A percentile compares a stretch with the other conserved stretches of the same genome.
These are phyloP conservation scores for Helicoverpa zea DNA, from an alignment of 1,140 invertebrate genomes.

Conservation along the genomic window DNA sequence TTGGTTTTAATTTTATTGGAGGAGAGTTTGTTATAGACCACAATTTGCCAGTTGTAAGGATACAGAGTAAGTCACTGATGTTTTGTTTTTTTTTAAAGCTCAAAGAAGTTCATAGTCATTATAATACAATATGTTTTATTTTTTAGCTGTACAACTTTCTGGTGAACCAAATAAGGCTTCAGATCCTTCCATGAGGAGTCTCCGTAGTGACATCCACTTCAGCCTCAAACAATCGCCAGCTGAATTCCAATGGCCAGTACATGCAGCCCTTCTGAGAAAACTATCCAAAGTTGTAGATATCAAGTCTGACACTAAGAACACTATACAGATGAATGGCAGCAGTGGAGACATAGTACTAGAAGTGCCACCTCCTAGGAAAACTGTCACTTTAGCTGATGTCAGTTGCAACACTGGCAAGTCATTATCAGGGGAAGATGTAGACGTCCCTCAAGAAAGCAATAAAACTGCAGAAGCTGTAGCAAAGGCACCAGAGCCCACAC, in stretches of 20 bases:
- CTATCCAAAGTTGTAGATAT: slow-evolving; percentile 82
- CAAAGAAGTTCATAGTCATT: no score
- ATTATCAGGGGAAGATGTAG: slow-evolving; percentile 63
- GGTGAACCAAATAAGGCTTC: slow-evolving; percentile 82
- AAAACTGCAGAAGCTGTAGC: slow-evolving; percentile 46
- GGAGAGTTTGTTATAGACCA: slow-evolving; percentile 82
- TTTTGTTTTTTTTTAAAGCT: background rate
- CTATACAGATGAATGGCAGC: slow-evolving; percentile 76
- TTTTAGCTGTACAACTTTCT: slow-evolving; percentile 77
- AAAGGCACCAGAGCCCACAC: slow-evolving; percentile 43
- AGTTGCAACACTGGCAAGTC: slow-evolving; percentile 80
- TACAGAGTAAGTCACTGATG: slow-evolving; percentile 74
- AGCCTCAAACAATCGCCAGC: slow-evolving; percentile 64
- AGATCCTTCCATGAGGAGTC: slow-evolving; percentile 79
- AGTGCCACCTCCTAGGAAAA: slow-evolving; percentile 61
- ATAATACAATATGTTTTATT: background rate
- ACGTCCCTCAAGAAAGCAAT: slow-evolving; percentile 56
- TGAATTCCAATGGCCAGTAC: slow-evolving; percentile 79
- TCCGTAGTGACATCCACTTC: slow-evolving; percentile 76
- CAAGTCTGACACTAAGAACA: slow-evolving; percentile 73
- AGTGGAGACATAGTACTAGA: slow-evolving; percentile 69
- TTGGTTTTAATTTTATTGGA: slow-evolving; percentile 79
- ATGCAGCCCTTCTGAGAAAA: slow-evolving; percentile 78
- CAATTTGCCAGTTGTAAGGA: slow-evolving; percentile 79
- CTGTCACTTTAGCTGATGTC: slow-evolving; percentile 77